Evolutionary conservation across 2,113 vertebrate genomes (phyloP), one percentile per base, ranked within the genome.

Genomic region (Anguilla japonica): DNA sequence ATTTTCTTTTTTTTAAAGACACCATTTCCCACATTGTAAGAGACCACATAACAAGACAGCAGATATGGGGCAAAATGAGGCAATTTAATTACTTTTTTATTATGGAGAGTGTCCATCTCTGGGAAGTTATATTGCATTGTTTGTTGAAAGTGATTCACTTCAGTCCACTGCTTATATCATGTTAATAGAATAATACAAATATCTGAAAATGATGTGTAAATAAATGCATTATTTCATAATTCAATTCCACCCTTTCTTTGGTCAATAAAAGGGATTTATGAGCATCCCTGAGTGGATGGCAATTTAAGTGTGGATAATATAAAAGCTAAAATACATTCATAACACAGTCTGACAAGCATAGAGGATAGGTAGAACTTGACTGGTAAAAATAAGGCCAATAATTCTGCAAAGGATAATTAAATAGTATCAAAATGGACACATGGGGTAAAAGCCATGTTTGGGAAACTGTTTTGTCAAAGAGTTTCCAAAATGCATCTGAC

Each of bases 401-500:
- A 87, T 89, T 89, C 91, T 92, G 91, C 84, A 88, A 63, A 34
- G 86, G 79, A 89, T 92, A 94, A 94, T 95, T 88, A 94, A 95
- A 95, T 90, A 93, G 93, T 92, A 87, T 94, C 89, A 39, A 34
- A 22, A 75, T 87, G 89, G 92, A 92, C 46, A 82, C 91, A 56
- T 26, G 6, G 91, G 92, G 91, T 39, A 87, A 91, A 91, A 84
- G 78, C 84, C 83, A 89, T 15, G 22, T 90, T 91, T 88, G 71
- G 92, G 93, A 93, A 91, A 89, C 80, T 82, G 82, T 63, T 87
- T 87, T 95, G 94, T 95, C 93, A 92, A 94, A 95, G 93, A 95
- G 94, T 91, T 89, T 88, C 88, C 88, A 90, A 93, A 34, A 95
- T 95, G 90, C 87, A 87, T 92, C 90, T 95, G 95, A 95, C 95